Conservation (phyloP, 2,113 vertebrate species). For the Protobothrops flavoviridis region DNA sequence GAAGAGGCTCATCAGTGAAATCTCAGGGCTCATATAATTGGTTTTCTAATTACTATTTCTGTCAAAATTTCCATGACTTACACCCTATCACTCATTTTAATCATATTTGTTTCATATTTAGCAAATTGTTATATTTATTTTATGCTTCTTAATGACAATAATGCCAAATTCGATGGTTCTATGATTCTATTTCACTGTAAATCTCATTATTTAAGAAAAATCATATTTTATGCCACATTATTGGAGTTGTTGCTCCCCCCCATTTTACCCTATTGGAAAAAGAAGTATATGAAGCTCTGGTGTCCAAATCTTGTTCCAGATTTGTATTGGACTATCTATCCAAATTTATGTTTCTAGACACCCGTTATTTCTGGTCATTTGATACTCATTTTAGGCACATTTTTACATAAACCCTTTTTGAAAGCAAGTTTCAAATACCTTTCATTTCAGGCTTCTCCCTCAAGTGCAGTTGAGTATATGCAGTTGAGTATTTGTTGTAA, state of each 20-base stretch:
- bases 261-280: background rate
- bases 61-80: background rate
- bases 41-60: background rate
- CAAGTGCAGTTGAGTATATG: background rate
- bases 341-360: background rate
- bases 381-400: background rate
- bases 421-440: background rate
- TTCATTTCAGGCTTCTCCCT: background rate
- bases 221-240: background rate
- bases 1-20: background rate
- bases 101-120: background rate
- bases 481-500: too few relatives aligned
- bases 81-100: background rate
- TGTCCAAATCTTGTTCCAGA: background rate
- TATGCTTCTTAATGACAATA: background rate
- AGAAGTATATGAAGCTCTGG: background rate
- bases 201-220: background rate
- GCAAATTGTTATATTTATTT: background rate
- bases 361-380: background rate
- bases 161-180: background rate
- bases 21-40: background rate
- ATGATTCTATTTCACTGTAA: background rate
- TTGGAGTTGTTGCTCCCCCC: background rate
- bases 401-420: background rate
- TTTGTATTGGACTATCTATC: background rate